Base-by-base conservation (phyloP, 64 coral and sea anemone species). In the Hydrozoanthus tunicans region DNA sequence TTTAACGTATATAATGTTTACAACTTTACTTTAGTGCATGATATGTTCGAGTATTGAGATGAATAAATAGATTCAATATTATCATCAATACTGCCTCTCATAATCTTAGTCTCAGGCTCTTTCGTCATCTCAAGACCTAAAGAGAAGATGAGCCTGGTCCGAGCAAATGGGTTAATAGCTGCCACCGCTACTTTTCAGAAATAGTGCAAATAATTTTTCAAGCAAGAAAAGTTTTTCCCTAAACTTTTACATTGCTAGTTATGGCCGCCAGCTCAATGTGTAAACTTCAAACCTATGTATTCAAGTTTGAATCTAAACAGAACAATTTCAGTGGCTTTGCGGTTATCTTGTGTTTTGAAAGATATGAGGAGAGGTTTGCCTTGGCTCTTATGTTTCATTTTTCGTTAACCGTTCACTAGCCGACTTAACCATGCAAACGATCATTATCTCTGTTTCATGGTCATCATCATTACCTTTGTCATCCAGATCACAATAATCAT, bases 1-100 rank as follows among this genome's bases (percentile, higher is more conserved):
- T 74, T 86, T 88, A 74, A 88, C 26, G 10, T 58, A 73, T 74
- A 59, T 74, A 74, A 70, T 60, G 23, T 75, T 88, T 75, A 27
- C 56, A 88, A 59, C 68, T 88, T 75, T 58, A 74, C 84, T 73
- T 61, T 58, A 88, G 24, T 51, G 84, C 13, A 73, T 58, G 55
- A 74, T 75, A 14, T 75, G 55, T 54, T 23, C 69, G 24, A 60
- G 53, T 59, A 72, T 60, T 59, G 69, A 88, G 56, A 15, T 43
- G 32, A 43, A 43, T 82, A 64, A 82, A 64, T 54, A 82, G 65
- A 73, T 73, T 73, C 83, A 27, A 51, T 32, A n/a, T 75, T 88
- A 59, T 81, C 56, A 5, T 9, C 17, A 25, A 58, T 10, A 58
- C 25, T 12, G n/a, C 58, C 58, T 32, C 15, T 6, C 17, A 55